Evolutionary conservation across 2,888 invertebrate genomes (phyloP), one percentile per base, ranked within the genome.

Genomic region (Drosophila flavopinicola): DNA sequence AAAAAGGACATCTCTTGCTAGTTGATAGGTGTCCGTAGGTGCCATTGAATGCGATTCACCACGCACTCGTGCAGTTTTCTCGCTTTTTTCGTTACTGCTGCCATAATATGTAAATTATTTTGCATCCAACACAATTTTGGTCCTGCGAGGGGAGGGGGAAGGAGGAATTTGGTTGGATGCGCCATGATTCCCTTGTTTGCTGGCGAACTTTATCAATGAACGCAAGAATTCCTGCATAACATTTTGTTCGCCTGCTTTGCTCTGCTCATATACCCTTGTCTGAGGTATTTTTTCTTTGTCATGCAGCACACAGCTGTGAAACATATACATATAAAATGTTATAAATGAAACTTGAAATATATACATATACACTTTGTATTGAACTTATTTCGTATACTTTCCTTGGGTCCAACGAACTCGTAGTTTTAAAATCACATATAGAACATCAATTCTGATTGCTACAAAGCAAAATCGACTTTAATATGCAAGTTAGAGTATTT

Each of bases 71-170:
- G n/a, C 53, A 48, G 17, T 42, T 33, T 44, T 24, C 10, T 15
- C 23, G n/a, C 56, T 47, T 42, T 13, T 32, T 20, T 41, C 33
- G 24, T 24, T 37, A 33, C 45, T 30, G 24, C 57, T 69, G 54
- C 35, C 48, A 59, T 45, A 75, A 83, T 79, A 82, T 86, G 85
- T 77, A 86, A 82, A 86, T 82, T 75, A 75, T 75, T 73, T 73
- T 73, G 57, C 67, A 65, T 51, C 58, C 54, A 71, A 42, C 63
- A 69, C 69, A 66, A 64, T 64, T 61, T 63, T 41, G 45, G 33
- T 37, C 25, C 23, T 38, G 38, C 10, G 20, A 25, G 25, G 25
- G 25, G n/a, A 6, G 6, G 10, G 6, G 48, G 6, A 9, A 10
- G 17, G 32, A n/a, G 25, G 15, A n/a, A n/a, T n/a, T n/a, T 33